These are phyloP conservation scores for Cygnus atratus DNA, from an alignment of 2,113 vertebrate species.

Conservation along the genomic window DNA sequence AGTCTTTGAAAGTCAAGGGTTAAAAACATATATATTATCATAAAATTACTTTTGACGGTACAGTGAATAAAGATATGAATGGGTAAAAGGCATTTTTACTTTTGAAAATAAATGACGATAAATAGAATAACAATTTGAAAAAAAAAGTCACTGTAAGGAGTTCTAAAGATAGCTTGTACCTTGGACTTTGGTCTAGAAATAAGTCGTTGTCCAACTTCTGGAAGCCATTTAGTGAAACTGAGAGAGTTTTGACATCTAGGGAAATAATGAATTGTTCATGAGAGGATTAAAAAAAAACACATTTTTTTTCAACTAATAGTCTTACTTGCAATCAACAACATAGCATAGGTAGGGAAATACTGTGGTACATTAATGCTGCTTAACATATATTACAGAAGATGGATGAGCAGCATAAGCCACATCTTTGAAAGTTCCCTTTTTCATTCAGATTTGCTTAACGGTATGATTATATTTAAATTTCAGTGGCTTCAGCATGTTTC, in stretches of 20 bases:
- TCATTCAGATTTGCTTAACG: background rate
- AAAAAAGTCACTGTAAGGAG: background rate
- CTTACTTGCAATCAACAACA: background rate
- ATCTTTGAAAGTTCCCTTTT: background rate
- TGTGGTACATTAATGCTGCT: background rate
- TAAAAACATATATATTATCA: background rate
- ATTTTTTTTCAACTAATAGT: background rate
- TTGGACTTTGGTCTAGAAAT: background rate
- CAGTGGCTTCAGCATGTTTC: background rate
- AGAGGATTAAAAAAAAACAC: background rate
- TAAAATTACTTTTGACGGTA: background rate
- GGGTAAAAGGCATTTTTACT: background rate
- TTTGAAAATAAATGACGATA: background rate
- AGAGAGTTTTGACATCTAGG: background rate
- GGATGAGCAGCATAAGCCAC: background rate
- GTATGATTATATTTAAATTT: background rate
- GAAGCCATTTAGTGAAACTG: background rate
- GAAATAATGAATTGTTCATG: background rate
- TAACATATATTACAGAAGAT: background rate
- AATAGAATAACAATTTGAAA: background rate
- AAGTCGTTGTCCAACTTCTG: background rate
- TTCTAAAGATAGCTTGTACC: background rate
- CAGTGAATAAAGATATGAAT: background rate
- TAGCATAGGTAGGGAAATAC: background rate
- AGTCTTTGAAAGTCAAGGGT: background rate